These are phyloP conservation scores for Aplodontia rufa DNA, from an alignment of 2,113 vertebrate genomes.

Conservation along the genomic window DNA sequence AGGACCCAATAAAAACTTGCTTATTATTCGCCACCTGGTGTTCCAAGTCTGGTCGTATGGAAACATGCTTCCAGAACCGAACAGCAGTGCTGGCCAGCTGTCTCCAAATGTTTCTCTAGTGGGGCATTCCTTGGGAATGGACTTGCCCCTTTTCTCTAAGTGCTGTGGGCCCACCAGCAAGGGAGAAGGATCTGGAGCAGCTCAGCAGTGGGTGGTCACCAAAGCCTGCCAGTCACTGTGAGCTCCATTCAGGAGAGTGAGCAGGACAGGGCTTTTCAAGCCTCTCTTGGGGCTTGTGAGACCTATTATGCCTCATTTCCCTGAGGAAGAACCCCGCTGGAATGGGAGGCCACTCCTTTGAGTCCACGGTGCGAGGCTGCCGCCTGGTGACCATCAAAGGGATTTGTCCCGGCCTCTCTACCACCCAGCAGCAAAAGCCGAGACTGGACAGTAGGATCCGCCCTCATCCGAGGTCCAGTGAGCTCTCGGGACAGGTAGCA, in stretches of 20 bases:
- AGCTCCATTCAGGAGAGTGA: neutral
- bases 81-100: neutral
- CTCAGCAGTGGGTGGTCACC: neutral
- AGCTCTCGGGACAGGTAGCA: neutral
- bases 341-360: neutral
- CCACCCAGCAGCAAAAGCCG: fast-evolving
- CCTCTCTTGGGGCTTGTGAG: fast-evolving
- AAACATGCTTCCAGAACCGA: neutral
- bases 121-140: fast-evolving
- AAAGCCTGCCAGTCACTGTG: neutral
- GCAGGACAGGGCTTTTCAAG: neutral
- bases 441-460: no score
- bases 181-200: neutral
- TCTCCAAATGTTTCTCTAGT: neutral
- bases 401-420: neutral
- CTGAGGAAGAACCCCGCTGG: no score
- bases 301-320: fast-evolving
- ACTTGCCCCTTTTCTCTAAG: neutral
- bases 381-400: slow-evolving; percentile 8
- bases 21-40: slow-evolving; percentile 46
- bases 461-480: neutral
- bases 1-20: slow-evolving; percentile 71
- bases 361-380: neutral
- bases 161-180: neutral
- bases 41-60: neutral